Evolutionary conservation across 1,140 invertebrate genomes (phyloP).

Genomic region (Drosophila triauraria): DNA sequence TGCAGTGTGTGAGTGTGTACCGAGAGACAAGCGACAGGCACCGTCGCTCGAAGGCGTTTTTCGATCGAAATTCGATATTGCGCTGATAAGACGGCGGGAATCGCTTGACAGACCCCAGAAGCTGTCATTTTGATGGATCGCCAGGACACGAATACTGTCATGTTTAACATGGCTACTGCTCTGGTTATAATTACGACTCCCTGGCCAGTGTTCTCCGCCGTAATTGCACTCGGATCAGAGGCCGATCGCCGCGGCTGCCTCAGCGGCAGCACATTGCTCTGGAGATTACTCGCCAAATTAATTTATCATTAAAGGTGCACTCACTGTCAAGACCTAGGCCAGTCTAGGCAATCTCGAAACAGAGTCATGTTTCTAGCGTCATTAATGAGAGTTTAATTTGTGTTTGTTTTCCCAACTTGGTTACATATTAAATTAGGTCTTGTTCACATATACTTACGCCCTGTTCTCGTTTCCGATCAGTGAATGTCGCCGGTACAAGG

Average conservation of each 20-base stretch:
- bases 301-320: slow-evolving; percentile 64
- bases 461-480: slow-evolving; percentile 43
- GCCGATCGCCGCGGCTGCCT: slow-evolving; percentile 21
- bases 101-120: slow-evolving; percentile 58
- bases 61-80: slow-evolving; percentile 85
- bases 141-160: slow-evolving; percentile 77
- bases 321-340: slow-evolving; percentile 28
- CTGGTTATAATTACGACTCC: slow-evolving; percentile 73
- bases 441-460: slow-evolving; percentile 65
- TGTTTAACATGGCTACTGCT: slow-evolving; percentile 75
- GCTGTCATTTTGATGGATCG: slow-evolving; percentile 82
- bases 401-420: slow-evolving; percentile 65
- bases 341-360: slow-evolving; percentile 12
- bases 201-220: background rate
- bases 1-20: slow-evolving; percentile 12
- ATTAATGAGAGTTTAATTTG: slow-evolving; percentile 75
- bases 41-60: slow-evolving; percentile 71
- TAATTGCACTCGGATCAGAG: slow-evolving; percentile 45
- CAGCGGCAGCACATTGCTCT: slow-evolving; percentile 31
- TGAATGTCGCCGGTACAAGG: slow-evolving; percentile 24
- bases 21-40: slow-evolving; percentile 1
- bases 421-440: slow-evolving; percentile 36
- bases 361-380: slow-evolving; percentile 16
- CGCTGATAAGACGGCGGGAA: slow-evolving; percentile 70
- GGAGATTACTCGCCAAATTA: slow-evolving; percentile 61